These are phyloP conservation scores for Parelbella ahira DNA, from an alignment of 2,888 invertebrate genomes.

Conservation along the genomic window DNA sequence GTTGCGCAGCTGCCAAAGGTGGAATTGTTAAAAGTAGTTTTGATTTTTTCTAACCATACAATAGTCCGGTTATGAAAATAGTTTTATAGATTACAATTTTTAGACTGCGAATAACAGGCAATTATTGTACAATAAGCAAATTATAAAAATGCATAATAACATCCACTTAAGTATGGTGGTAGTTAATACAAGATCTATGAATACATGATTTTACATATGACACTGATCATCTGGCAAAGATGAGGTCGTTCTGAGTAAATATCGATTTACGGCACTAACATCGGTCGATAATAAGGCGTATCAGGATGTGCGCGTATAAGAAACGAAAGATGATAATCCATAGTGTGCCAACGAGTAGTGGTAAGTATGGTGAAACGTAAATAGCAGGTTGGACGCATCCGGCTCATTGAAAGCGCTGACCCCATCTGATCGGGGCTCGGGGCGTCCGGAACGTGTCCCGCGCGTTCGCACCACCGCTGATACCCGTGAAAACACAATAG, in stretches of 20 bases:
- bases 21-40: too few species aligned
- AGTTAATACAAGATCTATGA: too few species aligned
- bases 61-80: too few species aligned
- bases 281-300: constrained; percentile 39
- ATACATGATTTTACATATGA: neutral
- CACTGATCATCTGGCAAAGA: neutral
- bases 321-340: constrained; percentile 60
- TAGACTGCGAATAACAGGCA: too few species aligned
- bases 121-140: too few species aligned
- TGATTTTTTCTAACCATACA: too few species aligned
- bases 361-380: constrained; percentile 71
- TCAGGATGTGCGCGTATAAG: constrained; percentile 43
- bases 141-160: too few species aligned
- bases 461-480: constrained; percentile 49
- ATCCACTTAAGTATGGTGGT: too few species aligned
- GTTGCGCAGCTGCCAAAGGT: neutral
- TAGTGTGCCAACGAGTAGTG: constrained; percentile 73
- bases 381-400: constrained; percentile 77
- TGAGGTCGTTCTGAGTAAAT: constrained; percentile 28
- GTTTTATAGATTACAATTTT: too few species aligned
- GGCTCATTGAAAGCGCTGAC: constrained; percentile 79
- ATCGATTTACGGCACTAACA: constrained; percentile 27
- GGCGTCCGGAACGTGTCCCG: constrained; percentile 50
- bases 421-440: constrained; percentile 73
- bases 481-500: constrained; percentile 41